Conservation (phyloP, 2,888 invertebrate genomes). For the Siphonodentalium dalli region DNA sequence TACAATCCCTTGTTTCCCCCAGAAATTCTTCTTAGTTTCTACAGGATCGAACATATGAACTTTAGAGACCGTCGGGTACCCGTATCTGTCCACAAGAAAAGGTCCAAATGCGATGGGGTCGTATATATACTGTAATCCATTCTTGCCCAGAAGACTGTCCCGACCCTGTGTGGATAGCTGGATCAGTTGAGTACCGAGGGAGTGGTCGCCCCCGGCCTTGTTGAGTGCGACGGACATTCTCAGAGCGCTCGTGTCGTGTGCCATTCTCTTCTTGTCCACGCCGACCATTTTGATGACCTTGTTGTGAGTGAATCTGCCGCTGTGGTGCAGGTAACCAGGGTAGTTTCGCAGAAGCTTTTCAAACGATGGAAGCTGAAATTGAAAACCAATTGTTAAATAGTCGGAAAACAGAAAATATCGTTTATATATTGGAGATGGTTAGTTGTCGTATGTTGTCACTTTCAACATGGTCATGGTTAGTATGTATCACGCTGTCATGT, state of each 20-base stretch:
- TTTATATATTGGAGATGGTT: too few species aligned
- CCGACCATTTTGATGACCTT: constrained; percentile 48
- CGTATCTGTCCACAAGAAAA: constrained; percentile 58
- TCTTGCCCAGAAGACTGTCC: constrained; percentile 49
- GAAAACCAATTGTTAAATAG: too few species aligned
- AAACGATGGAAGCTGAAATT: constrained; percentile 56
- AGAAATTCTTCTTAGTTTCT: constrained; percentile 50
- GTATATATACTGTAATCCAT: constrained; percentile 56
- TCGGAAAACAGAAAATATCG: too few species aligned
- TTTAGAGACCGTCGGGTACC: constrained; percentile 54
- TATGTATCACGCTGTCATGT: too few species aligned
- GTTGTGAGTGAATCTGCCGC: constrained; percentile 47
- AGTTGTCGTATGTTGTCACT: too few species aligned
- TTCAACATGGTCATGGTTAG: too few species aligned
- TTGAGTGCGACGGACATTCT: constrained; percentile 57
- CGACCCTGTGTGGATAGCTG: constrained; percentile 51
- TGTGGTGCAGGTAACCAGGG: constrained; percentile 55
- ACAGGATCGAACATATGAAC: constrained; percentile 47
- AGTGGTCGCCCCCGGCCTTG: constrained; percentile 51
- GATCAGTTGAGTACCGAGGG: constrained; percentile 50
- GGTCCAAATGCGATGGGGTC: constrained; percentile 60
- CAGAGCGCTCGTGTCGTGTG: constrained; percentile 57
- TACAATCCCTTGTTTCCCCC: constrained; percentile 58
- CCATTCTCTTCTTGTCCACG: constrained; percentile 30
- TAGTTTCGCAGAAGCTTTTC: constrained; percentile 45